Evolutionary conservation across 2,797 vertebrate genomes (phyloP), one percentile per base, ranked within the genome.

Genomic region (Podarcis siculus): DNA sequence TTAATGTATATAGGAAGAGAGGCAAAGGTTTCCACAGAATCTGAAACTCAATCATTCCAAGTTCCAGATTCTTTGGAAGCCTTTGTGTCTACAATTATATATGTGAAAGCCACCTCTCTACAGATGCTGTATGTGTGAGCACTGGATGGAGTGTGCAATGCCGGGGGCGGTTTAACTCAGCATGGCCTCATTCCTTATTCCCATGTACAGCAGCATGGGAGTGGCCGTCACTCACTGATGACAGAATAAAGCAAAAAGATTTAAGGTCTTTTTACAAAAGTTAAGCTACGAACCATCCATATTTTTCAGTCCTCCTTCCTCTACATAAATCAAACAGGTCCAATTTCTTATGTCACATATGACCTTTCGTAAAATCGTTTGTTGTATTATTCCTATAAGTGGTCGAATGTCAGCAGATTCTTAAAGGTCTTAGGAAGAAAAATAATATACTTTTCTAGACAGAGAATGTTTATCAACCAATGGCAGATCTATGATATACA

Each of bases 361-460:
- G 61, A 89, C 0, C 5, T 42, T 79, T 45, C 69, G 8, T 27
- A 81, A 90, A 89, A 5, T 25, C 35, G 69, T 91, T 39, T 84
- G 32, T 12, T 90, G 45, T 86, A 87, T 89, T 92, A 89, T 58
- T 91, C 5, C n/a, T 64, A 69, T 30, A 92, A 92, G 77, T 27
- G 82, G 81, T 79, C 72, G 3, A 84, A 82, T 83, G 85, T 79
- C 91, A 61, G 42, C 32, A 82, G 5, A 35, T 87, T 88, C 69
- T 76, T 75, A 37, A 75, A 71, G 58, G 79, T 90, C 91, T 88
- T 66, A 88, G 64, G 82, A 67, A 89, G 25, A 9, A 91, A 92
- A 89, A 79, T 69, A 86, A 91, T 83, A 9, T 23, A 76, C 10
- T 90, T 91, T 73, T 78, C 77, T 86, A 89, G 79, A 35, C 88